Evolutionary conservation across 2,113 vertebrate genomes (phyloP), one percentile per base, ranked within the genome.

Genomic region (Chaetops frenatus): DNA sequence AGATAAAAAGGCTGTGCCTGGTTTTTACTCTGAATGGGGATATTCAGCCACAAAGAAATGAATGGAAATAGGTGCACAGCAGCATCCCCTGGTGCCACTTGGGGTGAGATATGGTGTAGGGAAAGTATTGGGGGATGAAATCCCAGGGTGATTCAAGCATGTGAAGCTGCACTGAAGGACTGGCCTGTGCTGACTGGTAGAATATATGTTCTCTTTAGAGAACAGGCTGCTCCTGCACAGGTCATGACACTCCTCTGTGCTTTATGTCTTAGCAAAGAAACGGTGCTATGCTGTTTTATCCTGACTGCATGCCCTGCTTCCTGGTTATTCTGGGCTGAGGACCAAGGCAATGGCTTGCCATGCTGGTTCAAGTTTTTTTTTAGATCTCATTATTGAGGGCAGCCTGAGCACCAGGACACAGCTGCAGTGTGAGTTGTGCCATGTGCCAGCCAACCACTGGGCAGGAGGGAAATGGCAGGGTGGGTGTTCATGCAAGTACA

Each of bases 361-460:
- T 24, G 17, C 12, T 53, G 15, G 13, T 66, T 64, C 47, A 35
- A n/a, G n/a, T n/a, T n/a, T n/a, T n/a, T n/a, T n/a, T n/a, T n/a
- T n/a, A n/a, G n/a, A n/a, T n/a, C 16, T 51, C 3, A 0, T 56
- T 81, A 40, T 28, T 27, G 50, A 77, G 9, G 11, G 14, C 16
- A 56, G 27, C 15, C 66, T 40, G 53, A 44, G 24, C 44, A 72
- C 0, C 3, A 67, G 36, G 27, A 47, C 27, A 17, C 2, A 24
- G 35, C 1, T 77, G 27, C 53, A 35, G 21, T 24, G 62, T 15
- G 12, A 7, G 16, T 62, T 56, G 35, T 67, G 47, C 27, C 25
- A 45, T 67, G 60, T 0, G 4, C 20, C 25, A 11, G 20, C 61
- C 7, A 22, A 47, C 33, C 58, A 42, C 13, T 0, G 2, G 7